Conservation (phyloP, 2,888 invertebrate species). For the Lycocerus yunnanus region DNA sequence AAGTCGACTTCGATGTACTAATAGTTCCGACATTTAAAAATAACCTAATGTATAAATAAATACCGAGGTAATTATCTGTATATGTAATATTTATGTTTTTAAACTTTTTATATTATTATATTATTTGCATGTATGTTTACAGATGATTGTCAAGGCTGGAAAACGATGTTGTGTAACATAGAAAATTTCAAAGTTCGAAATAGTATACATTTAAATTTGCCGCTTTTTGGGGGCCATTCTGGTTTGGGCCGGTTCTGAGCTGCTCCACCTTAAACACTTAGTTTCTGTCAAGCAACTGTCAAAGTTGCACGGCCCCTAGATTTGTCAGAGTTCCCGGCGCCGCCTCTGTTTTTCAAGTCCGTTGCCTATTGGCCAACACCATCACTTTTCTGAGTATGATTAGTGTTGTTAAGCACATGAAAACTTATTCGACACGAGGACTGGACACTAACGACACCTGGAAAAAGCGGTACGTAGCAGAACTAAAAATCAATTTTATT, state of each 20-base stretch:
- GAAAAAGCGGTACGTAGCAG: constrained; percentile 42
- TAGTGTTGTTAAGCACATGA: constrained; percentile 45
- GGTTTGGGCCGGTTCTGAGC: constrained; percentile 54
- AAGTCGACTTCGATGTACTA: constrained; percentile 11
- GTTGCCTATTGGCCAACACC: constrained; percentile 51
- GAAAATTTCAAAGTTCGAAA: background rate
- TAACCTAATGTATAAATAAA: constrained; percentile 25
- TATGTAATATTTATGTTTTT: constrained; percentile 9
- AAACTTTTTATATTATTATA: background rate
- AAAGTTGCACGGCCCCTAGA: constrained; percentile 55
- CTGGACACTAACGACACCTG: constrained; percentile 53
- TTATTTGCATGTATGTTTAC: constrained; percentile 17
- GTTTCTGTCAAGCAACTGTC: constrained; percentile 56
- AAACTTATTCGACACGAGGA: constrained; percentile 34
- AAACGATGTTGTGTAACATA: background rate
- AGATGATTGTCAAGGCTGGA: constrained; percentile 17
- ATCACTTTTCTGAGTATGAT: constrained; percentile 51
- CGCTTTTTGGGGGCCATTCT: constrained; percentile 55
- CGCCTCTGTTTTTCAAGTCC: constrained; percentile 50
- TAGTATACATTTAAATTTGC: constrained; percentile 47
- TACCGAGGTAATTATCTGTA: constrained; percentile 19
- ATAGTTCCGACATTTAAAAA: constrained; percentile 8
- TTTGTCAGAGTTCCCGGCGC: constrained; percentile 53
- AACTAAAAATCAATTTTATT: constrained; percentile 45
- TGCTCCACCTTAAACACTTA: constrained; percentile 58